Evolutionary conservation across 2,888 invertebrate genomes (phyloP).

Genomic region (Amphipyra tragopoginis): DNA sequence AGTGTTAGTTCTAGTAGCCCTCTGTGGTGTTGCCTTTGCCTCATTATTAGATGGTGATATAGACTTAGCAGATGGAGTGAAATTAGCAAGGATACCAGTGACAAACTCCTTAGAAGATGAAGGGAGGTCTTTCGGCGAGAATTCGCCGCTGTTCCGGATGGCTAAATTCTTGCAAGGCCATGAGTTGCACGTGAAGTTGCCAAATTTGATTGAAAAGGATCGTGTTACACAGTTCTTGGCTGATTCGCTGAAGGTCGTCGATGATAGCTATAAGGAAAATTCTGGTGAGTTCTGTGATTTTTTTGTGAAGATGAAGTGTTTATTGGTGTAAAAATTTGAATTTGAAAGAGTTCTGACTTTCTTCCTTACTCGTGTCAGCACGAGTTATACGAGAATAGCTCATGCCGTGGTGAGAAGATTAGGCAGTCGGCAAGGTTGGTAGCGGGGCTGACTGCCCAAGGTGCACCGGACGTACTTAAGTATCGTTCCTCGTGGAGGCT

Average conservation of each 20-base stretch:
- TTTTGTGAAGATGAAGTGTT: background rate
- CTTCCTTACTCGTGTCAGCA: too few relatives aligned
- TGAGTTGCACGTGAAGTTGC: constrained; percentile 93
- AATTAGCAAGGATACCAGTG: constrained; percentile 88
- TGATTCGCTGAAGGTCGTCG: constrained; percentile 87
- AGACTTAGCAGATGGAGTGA: constrained; percentile 91
- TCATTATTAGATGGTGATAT: constrained; percentile 87
- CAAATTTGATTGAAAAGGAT: constrained; percentile 92
- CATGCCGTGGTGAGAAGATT: too few relatives aligned
- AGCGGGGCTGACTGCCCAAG: too few relatives aligned
- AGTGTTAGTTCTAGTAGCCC: constrained; percentile 62
- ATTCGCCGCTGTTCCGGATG: constrained; percentile 89
- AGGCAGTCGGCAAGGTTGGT: too few relatives aligned
- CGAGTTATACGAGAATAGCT: too few relatives aligned
- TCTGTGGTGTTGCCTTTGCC: constrained; percentile 65
- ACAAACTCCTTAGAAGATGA: constrained; percentile 86
- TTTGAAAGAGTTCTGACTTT: too few relatives aligned
- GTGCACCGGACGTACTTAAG: too few relatives aligned
- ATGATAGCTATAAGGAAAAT: constrained; percentile 82
- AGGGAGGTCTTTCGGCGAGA: constrained; percentile 85
- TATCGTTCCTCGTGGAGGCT: too few relatives aligned
- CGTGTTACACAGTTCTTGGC: constrained; percentile 90
- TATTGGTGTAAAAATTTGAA: background rate
- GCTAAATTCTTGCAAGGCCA: constrained; percentile 92
- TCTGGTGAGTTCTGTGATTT: constrained; percentile 80